phyloP scores from a whole-genome alignment of 92 coral and sea anemone genomes.

The Bergia puertoricense region DNA sequence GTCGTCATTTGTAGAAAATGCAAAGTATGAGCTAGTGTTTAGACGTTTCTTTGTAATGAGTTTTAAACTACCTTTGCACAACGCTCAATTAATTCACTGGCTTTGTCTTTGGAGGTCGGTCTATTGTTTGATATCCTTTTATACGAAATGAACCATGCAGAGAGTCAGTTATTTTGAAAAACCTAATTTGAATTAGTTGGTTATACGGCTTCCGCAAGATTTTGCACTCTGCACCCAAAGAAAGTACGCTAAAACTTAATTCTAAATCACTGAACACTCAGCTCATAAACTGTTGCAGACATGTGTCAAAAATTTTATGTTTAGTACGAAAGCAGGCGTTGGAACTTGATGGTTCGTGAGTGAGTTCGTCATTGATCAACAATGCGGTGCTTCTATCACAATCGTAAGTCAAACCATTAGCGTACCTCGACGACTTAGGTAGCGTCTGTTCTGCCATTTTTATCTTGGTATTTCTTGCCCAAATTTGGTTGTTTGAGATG shows the following conservation, averaged over 20 bases:
- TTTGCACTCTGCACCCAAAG: not conserved
- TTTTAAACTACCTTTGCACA: not conserved
- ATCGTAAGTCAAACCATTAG: not conserved
- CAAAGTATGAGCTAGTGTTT: not conserved
- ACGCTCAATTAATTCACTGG: not conserved
- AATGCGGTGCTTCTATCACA: not conserved
- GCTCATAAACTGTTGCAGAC: not conserved
- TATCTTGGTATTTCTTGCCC: not conserved
- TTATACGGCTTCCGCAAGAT: not conserved
- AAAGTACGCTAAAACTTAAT: not conserved
- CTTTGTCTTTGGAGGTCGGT: not conserved
- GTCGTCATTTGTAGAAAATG: not conserved
- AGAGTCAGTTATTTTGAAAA: not conserved
- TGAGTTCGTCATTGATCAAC: not conserved
- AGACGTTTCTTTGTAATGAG: not conserved
- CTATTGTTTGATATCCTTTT: not conserved
- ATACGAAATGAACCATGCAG: not conserved
- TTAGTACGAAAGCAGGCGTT: not conserved
- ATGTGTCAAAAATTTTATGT: not conserved
- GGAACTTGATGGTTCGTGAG: not conserved
- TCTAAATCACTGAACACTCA: not conserved
- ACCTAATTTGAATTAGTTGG: not conserved
- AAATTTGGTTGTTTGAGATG: not conserved
- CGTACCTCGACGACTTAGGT: not conserved
- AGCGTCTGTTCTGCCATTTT: not conserved